These are phyloP conservation scores for Vulpes lagopus DNA, from an alignment of 2,113 vertebrate genomes.

Conservation along the genomic window DNA sequence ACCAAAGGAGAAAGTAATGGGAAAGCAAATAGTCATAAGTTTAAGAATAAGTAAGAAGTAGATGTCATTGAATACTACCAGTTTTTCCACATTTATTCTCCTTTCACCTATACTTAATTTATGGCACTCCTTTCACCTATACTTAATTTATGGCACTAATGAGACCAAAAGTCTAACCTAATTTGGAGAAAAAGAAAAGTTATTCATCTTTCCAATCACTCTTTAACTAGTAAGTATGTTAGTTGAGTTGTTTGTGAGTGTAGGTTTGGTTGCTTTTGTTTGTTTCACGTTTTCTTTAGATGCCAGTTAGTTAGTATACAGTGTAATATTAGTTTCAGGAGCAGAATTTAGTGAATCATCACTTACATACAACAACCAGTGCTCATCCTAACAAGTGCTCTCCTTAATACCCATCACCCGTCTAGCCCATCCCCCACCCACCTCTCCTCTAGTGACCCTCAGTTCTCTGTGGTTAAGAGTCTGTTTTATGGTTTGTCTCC, in stretches of 20 bases:
- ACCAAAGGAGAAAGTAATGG: background rate
- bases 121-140: background rate
- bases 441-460: background rate
- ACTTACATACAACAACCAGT: background rate
- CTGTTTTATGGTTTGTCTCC: background rate
- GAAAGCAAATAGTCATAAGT: constrained; percentile 3
- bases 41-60: constrained; percentile 31
- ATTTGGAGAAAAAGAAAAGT: background rate
- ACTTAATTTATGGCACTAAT: constrained; percentile 5
- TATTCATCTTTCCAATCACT: background rate
- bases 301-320: background rate
- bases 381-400: background rate
- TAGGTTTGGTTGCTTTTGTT: constrained; percentile 36
- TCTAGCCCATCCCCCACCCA: background rate
- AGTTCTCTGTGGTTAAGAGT: background rate
- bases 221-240: background rate
- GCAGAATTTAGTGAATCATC: background rate
- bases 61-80: background rate
- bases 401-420: background rate
- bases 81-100: background rate
- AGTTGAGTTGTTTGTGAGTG: constrained; percentile 22
- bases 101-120: constrained; percentile 8
- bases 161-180: constrained; percentile 14
- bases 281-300: background rate
- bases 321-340: background rate